phyloP scores from a whole-genome alignment of 1,140 invertebrate species.

The Dreissena polymorpha region DNA sequence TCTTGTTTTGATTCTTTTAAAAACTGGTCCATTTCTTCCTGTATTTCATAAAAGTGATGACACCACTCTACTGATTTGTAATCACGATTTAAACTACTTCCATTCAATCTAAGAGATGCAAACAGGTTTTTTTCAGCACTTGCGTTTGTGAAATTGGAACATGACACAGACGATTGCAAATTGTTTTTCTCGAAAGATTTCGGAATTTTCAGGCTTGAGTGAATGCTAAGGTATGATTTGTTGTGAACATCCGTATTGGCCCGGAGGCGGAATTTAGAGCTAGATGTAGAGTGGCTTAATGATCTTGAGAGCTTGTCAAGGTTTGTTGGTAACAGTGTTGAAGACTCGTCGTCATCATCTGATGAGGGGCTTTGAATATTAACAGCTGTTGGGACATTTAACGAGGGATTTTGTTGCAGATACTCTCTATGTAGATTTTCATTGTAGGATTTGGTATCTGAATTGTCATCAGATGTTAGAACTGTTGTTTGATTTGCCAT shows the following conservation, averaged over 20 bases:
- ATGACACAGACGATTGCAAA: constrained; percentile 41
- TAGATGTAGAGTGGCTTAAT: constrained; percentile 19
- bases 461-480: not conserved
- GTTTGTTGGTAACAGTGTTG: constrained; percentile 17
- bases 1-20: constrained; percentile 25
- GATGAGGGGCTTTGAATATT: constrained; percentile 45
- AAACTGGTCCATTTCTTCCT: constrained; percentile 74
- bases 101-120: constrained; percentile 19
- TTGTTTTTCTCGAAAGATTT: constrained; percentile 18
- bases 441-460: no score
- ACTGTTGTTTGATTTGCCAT: not conserved
- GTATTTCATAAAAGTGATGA: constrained; percentile 72
- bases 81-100: constrained; percentile 56
- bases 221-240: constrained; percentile 19
- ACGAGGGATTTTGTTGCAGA: not conserved
- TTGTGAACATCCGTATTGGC: constrained; percentile 27
- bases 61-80: constrained; percentile 70
- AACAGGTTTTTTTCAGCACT: constrained; percentile 10
- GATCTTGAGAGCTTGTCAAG: constrained; percentile 24
- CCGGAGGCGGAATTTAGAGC: constrained; percentile 39
- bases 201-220: constrained; percentile 46
- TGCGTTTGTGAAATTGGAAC: constrained; percentile 45
- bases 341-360: constrained; percentile 45
- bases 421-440: no score
- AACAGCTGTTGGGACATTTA: constrained; percentile 33